Conservation (phyloP, 2,888 invertebrate species). For the Cheilosia soror region DNA sequence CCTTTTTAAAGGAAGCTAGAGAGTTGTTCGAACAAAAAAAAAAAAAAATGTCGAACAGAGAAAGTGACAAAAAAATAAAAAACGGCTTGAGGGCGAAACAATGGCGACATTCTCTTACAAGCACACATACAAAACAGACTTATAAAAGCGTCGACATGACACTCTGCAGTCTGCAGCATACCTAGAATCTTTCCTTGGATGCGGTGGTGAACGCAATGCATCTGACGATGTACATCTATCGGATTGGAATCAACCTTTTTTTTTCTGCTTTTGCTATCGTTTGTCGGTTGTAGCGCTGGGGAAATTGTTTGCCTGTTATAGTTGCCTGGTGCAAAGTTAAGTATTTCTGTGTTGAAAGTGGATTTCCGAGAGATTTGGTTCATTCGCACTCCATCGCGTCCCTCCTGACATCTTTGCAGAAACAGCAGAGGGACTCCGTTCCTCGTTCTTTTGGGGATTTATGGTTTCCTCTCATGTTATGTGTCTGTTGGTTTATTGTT, state of each 20-base stretch:
- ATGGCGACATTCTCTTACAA: slow-evolving; percentile 33
- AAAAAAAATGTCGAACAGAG: neutral
- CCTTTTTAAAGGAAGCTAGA: slow-evolving; percentile 37
- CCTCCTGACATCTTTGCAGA: slow-evolving; percentile 45
- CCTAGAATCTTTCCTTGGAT: neutral
- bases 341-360: slow-evolving; percentile 59
- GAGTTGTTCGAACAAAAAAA: slow-evolving; percentile 17
- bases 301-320: slow-evolving; percentile 13
- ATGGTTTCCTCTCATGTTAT: slow-evolving; percentile 42
- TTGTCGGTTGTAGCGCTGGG: neutral
- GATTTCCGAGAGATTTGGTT: slow-evolving; percentile 72
- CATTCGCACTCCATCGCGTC: slow-evolving; percentile 66
- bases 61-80: slow-evolving; percentile 41
- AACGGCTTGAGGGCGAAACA: slow-evolving; percentile 49
- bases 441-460: slow-evolving; percentile 62
- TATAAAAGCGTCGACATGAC: slow-evolving; percentile 43
- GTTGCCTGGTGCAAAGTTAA: neutral
- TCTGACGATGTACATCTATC: slow-evolving; percentile 22
- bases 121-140: neutral
- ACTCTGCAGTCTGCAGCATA: neutral
- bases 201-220: slow-evolving; percentile 15
- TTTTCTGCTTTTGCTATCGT: slow-evolving; percentile 12
- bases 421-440: slow-evolving; percentile 18
- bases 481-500: slow-evolving; percentile 28
- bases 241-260: slow-evolving; percentile 64